Evolutionary conservation across 2,797 vertebrate species (phyloP).

Genomic region (Gorsachius magnificus): DNA sequence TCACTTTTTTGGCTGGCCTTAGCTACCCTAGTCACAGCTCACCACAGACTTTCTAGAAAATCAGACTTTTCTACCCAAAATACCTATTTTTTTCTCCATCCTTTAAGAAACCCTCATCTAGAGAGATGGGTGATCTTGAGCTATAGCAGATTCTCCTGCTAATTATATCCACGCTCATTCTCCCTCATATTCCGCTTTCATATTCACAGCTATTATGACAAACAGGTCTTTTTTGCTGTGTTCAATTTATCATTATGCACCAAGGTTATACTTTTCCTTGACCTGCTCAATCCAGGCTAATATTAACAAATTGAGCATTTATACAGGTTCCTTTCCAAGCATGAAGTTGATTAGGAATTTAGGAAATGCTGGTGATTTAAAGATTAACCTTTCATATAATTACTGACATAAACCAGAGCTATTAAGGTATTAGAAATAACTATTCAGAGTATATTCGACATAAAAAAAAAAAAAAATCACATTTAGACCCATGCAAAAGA

Average conservation of each 20-base stretch:
- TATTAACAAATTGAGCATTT: conserved; percentile 44
- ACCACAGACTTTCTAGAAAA: not conserved
- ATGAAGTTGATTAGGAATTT: conserved; percentile 35
- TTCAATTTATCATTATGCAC: not conserved
- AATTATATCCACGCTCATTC: not conserved
- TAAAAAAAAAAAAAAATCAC: not conserved
- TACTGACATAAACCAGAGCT: conserved; percentile 31
- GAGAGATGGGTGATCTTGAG: not conserved
- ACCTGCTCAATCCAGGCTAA: conserved; percentile 7
- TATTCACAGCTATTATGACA: not conserved
- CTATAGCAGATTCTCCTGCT: not conserved
- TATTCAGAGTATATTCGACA: not conserved
- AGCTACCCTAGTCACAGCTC: not conserved
- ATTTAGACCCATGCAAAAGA: not conserved
- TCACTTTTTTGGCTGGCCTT: not conserved
- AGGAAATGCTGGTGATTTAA: conserved; percentile 54
- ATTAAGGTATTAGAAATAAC: conserved; percentile 25
- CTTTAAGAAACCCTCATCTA: not conserved
- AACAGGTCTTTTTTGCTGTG: not conserved
- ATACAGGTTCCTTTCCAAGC: not conserved
- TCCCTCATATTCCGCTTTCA: not conserved
- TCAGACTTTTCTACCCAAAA: not conserved
- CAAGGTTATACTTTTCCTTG: conserved; percentile 26
- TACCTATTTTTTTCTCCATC: too few relatives aligned
- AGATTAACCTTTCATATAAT: conserved; percentile 62